Base-by-base conservation (phyloP, 2,113 vertebrate species). In the Sylvilagus bachmani region DNA sequence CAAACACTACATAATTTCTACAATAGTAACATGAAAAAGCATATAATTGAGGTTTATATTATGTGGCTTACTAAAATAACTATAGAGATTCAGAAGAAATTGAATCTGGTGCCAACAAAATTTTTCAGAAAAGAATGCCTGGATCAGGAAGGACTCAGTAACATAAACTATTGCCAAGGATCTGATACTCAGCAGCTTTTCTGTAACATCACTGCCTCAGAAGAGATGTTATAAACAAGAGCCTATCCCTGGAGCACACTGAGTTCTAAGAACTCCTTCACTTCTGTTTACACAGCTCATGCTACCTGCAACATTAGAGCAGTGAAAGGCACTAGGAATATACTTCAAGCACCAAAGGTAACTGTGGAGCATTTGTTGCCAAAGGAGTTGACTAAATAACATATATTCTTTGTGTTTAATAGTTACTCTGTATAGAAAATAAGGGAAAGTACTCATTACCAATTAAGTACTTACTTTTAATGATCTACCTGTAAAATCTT, bases 1-100 rank as follows among this genome's bases (percentile, higher is more conserved):
- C 22, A 77, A 71, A 36, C 19, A 77, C 67, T 94, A 80, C 8
- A 55, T 44, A 83, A 87, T 85, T 92, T 73, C 81, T 92, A 94
- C 78, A 93, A 95, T 75, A 92, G 85, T 92, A 94, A 71, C 67
- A 84, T 77, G 21, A 94, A 95, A 94, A 87, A 86, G 16, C 81
- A 86, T 88, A 78, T 77, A 91, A 96, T 80, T 93, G 86, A 94
- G 89, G 81, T 80, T 69, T 94, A 95, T 81, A 94, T 95, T 90
- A 78, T 94, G 89, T 82, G 82, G 93, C 90, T 58, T 29, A 71
- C 73, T 88, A 92, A 95, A 93, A 81, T 61, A 96, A 92, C 78
- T 88, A 79, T 69, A 89, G 33, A 77, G 87, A 92, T 78, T 88
- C 62, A 77, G 78, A 55, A 44, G 29, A 83, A 93, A 67, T 31